phyloP scores from a whole-genome alignment of 2,113 vertebrate genomes.

The Laticauda laticaudata region DNA sequence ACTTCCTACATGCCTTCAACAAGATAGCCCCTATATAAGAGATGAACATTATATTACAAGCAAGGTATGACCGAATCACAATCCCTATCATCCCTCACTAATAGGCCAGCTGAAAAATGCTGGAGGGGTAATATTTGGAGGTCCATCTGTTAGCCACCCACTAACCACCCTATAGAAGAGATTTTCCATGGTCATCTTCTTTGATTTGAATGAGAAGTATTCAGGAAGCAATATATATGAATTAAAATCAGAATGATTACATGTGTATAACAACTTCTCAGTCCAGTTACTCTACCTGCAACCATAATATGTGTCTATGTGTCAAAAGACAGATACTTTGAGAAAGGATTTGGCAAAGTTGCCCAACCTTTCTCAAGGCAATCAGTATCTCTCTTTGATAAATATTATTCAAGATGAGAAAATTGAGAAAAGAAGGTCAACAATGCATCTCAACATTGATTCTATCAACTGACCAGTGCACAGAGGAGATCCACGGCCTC shows the following conservation, averaged over 20 bases:
- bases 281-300: neutral
- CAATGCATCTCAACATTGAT: neutral
- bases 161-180: neutral
- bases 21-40: neutral
- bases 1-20: neutral
- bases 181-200: neutral
- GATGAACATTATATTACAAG: neutral
- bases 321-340: neutral
- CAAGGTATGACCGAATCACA: neutral
- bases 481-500: constrained; percentile 97
- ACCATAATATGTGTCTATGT: neutral
- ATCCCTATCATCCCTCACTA: neutral
- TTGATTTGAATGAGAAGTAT: neutral
- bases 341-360: constrained; percentile 13
- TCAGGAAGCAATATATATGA: neutral
- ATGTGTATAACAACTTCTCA: neutral
- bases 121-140: neutral
- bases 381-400: neutral
- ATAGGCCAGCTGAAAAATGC: neutral
- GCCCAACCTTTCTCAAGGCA: accelerated
- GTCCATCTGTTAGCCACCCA: neutral
- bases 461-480: constrained; percentile 85
- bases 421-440: neutral
- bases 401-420: neutral
- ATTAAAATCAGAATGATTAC: neutral